Evolutionary conservation across 2,113 vertebrate species (phyloP), one percentile per base, ranked within the genome.

Genomic region (Eclectus roratus): DNA sequence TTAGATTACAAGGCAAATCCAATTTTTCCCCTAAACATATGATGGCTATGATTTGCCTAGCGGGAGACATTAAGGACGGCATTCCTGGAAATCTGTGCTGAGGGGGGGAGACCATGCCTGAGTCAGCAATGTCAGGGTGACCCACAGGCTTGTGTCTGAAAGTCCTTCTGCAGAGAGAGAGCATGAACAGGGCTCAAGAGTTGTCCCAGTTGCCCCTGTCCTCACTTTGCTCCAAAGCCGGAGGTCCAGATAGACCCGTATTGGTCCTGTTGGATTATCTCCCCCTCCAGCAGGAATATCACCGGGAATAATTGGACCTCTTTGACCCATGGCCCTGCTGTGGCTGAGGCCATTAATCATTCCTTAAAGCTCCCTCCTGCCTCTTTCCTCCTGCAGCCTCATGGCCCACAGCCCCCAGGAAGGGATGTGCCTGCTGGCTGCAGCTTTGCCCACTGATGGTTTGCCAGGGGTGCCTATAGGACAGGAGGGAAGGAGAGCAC

Each of bases 1-100:
- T 97, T 96, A 96, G 90, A 95, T 97, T 97, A 96, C 79, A 87
- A 92, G 70, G 93, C 80, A 97, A 97, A 97, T 96, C 94, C 63
- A 93, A 95, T 97, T 96, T 85, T 80, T 61, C 73, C 84, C 87
- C 92, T 79, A 92, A 85, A 61, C 88, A 61, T 73, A 55, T 31
- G 68, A 87, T 17, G 83, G 88, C 80, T 76, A 5, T 28, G 85
- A 89, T 89, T 93, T 95, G 85, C 81, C 91, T 84, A 10, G 65
- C 4, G 13, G 85, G 91, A 88, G 81, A 82, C 2, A 31, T 35
- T 72, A 37, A 25, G 50, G 71, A 77, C 0, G 1, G 73, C 63
- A 70, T 96, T 94, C 96, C 95, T 61, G 88, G 95, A 97, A 96
- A 81, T 13, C 70, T 4, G 6, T 12, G n/a, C 58, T 14, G 64